Evolutionary conservation across 2,888 invertebrate genomes (phyloP), one percentile per base, ranked within the genome.

Genomic region (Drosophila anomalata): DNA sequence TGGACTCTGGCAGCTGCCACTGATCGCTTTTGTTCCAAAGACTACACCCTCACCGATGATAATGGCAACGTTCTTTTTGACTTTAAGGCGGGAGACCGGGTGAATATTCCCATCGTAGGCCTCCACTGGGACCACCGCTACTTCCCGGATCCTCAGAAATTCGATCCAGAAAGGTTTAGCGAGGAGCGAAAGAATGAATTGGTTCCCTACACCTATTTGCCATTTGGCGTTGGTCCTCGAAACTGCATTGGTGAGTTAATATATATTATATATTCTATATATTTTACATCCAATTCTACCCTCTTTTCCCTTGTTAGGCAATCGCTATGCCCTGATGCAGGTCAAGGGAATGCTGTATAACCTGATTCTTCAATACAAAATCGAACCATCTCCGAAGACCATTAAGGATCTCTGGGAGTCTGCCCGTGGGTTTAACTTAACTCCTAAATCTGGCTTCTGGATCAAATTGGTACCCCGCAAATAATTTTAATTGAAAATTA

Each of bases 221-320:
- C 94, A 0, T 94, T 94, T 58, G 94, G 94, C 6, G 66, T 90
- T 0, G 94, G 95, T 6, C 94, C 94, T 0, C 92, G 94, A 69
- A 93, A 92, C 78, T 95, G 94, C 75, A 93, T 94, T 47, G 94
- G 94, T 90, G 69, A 73, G 73, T 56, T 1, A 4, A 0, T 17
- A 7, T 2, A 1, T 6, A 0, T 17, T 2, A 1, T 6, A 0
- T 17, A 7, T 1, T 9, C 3, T 2, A 1, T 1, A 20, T n/a
- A 9, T 11, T 0, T 8, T 17, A 12, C 5, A 12, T 33, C 11
- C 1, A 3, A 17, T 24, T 3, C 3, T 26, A 24, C n/a, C 3
- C 3, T 20, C 29, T 0, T 7, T 0, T 9, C 24, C 1, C 33
- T 33, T 36, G 0, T 0, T 41, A 88, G 88, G 77, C 14, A 84